Base-by-base conservation (phyloP, 2,888 invertebrate species). In the Melanophora roralis region DNA sequence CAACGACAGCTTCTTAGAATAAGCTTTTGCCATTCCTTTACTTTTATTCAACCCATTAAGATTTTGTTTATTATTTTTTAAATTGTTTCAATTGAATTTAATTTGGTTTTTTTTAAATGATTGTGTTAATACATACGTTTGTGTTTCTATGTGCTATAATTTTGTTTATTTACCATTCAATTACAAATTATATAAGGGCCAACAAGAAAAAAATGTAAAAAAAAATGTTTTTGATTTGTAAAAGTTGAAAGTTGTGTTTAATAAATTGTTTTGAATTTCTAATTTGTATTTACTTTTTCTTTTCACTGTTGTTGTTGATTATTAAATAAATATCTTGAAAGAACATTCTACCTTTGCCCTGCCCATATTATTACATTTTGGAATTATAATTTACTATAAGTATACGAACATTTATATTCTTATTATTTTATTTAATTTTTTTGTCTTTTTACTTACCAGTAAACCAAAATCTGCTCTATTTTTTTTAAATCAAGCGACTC, bases 401-500 rank as follows among this genome's bases (percentile, higher is more conserved):
- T 23, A 49, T n/a, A 49, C 23, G 11, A 23, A 12, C 23, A 51
- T 51, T 27, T 27, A 27, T 27, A 27, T 12, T 27, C 3, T 8
- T 14, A n/a, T 51, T 51, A 6, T 43, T 59, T 27, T 57, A 4
- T 12, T 57, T 38, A 21, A 21, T 36, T 21, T 38, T 36, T 11
- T 38, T 38, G 0, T 43, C 43, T 27, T 51, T 40, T 16, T 53
- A 4, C n/a, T n/a, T n/a, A n/a, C n/a, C n/a, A n/a, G n/a, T n/a
- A n/a, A n/a, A n/a, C n/a, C n/a, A n/a, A n/a, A 5, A 27, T 27
- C 27, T 27, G 4, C 27, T 27, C 6, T 27, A 5, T 27, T 27
- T 27, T 27, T 3, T 32, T n/a, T n/a, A 12, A 32, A 32, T 34
- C 16, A 53, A 68, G 55, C 57, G 55, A 68, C 68, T 55, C 45